These are phyloP conservation scores for Lycocerus yunnanus DNA, from an alignment of 2,888 invertebrate genomes.

Conservation along the genomic window DNA sequence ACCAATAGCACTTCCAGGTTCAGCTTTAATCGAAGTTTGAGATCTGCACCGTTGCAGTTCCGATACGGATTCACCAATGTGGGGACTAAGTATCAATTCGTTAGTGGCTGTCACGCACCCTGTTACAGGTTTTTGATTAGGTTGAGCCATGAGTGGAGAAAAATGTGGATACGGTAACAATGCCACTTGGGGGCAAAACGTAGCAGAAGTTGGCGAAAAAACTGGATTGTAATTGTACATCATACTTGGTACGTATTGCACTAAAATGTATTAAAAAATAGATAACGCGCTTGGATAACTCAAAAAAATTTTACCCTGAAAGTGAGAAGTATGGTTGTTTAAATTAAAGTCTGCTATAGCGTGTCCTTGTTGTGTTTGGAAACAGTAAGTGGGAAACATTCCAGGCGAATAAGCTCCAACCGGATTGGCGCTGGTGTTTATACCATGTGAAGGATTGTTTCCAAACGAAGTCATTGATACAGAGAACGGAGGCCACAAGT, in stretches of 20 bases:
- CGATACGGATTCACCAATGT: slow-evolving; percentile 33
- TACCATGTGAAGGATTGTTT: slow-evolving; percentile 46
- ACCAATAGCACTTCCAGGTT: slow-evolving; percentile 59
- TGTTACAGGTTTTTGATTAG: slow-evolving; percentile 7
- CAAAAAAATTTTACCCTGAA: slow-evolving; percentile 33
- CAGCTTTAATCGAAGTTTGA: slow-evolving; percentile 62
- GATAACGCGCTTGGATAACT: background rate
- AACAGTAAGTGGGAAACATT: slow-evolving; percentile 63
- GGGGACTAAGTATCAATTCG: slow-evolving; percentile 39
- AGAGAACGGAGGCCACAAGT: slow-evolving; percentile 66
- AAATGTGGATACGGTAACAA: slow-evolving; percentile 45
- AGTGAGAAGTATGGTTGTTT: slow-evolving; percentile 33
- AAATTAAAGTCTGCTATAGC: slow-evolving; percentile 43
- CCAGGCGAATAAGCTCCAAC: slow-evolving; percentile 52
- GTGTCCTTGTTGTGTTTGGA: slow-evolving; percentile 56
- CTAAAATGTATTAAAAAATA: slow-evolving; percentile 50
- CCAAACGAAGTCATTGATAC: slow-evolving; percentile 56
- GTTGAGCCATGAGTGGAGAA: slow-evolving; percentile 33
- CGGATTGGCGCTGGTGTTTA: slow-evolving; percentile 39
- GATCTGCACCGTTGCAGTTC: slow-evolving; percentile 56
- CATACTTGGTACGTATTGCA: slow-evolving; percentile 67
- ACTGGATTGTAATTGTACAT: slow-evolving; percentile 63
- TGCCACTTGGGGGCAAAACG: slow-evolving; percentile 65
- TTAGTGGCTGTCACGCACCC: background rate
- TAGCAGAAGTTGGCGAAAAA: slow-evolving; percentile 57